Evolutionary conservation across 1,140 invertebrate species (phyloP).

Genomic region (Trachymyrmex septentrionalis): DNA sequence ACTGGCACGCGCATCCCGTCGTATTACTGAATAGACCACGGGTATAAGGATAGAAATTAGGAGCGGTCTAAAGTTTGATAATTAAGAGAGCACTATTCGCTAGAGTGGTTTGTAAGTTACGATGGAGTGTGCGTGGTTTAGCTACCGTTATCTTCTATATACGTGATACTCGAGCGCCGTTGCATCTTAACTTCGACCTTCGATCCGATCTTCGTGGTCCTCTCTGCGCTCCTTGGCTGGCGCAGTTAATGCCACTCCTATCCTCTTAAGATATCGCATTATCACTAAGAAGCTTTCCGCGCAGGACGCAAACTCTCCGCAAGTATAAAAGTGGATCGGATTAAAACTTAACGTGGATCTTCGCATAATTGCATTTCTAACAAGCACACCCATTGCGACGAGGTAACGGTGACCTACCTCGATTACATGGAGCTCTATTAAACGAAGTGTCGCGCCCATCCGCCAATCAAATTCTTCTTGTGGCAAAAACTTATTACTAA

Average conservation of each 20-base stretch:
- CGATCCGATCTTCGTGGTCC: conserved; percentile 61
- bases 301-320: conserved; percentile 76
- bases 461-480: conserved; percentile 17
- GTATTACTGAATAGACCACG: conserved; percentile 55
- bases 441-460: conserved; percentile 3
- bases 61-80: conserved; percentile 75
- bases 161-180: conserved; percentile 23
- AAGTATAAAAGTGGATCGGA: conserved; percentile 80
- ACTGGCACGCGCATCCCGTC: conserved; percentile 39
- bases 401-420: conserved; percentile 38
- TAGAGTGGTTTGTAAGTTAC: conserved; percentile 74
- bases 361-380: conserved; percentile 79
- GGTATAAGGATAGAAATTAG: conserved; percentile 71
- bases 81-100: conserved; percentile 75
- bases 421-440: conserved; percentile 55
- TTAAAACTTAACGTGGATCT: conserved; percentile 80
- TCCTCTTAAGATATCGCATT: conserved; percentile 82
- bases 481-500: conserved; percentile 42
- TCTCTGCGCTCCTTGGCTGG: conserved; percentile 42
- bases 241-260: conserved; percentile 79
- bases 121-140: conserved; percentile 55
- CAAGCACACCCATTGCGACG: conserved; percentile 25
- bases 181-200: conserved; percentile 67
- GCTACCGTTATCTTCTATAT: conserved; percentile 64
- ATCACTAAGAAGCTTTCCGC: conserved; percentile 81